phyloP scores from a whole-genome alignment of 1,140 invertebrate species.

The Rhizoglyphus robini region DNA sequence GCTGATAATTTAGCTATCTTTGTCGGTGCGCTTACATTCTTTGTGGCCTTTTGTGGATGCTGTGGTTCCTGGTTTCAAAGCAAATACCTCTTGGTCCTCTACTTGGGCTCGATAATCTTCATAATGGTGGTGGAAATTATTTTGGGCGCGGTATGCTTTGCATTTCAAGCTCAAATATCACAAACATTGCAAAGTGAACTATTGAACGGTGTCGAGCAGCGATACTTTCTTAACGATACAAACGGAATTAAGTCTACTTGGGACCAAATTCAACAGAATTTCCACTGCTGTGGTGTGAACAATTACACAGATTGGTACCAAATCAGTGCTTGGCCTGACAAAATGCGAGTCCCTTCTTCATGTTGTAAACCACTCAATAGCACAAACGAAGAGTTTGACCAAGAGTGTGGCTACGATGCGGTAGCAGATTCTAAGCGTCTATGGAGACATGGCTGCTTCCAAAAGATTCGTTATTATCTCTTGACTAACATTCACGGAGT shows the following conservation, averaged over 20 bases:
- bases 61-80: constrained; percentile 67
- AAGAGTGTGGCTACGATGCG: constrained; percentile 11
- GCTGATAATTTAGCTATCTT: constrained; percentile 49
- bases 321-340: constrained; percentile 57
- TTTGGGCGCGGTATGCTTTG: constrained; percentile 56
- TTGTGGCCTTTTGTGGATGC: constrained; percentile 61
- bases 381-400: neutral
- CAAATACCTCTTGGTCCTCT: constrained; percentile 56
- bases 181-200: constrained; percentile 51
- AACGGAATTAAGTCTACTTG: constrained; percentile 50
- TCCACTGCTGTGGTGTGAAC: constrained; percentile 68
- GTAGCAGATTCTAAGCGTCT: neutral
- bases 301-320: constrained; percentile 69
- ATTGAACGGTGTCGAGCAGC: constrained; percentile 47
- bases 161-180: constrained; percentile 48
- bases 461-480: constrained; percentile 52
- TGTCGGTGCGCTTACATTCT: constrained; percentile 51
- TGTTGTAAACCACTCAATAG: constrained; percentile 47
- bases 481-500: constrained; percentile 51
- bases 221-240: constrained; percentile 47
- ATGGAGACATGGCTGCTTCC: constrained; percentile 46
- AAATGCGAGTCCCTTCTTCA: constrained; percentile 58
- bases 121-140: constrained; percentile 63
- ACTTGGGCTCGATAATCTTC: constrained; percentile 63
- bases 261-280: constrained; percentile 56